Percentiles rank a stretch among this genome's conserved stretches.
phyloP scores from a whole-genome alignment of 2,888 invertebrate species.

The Amphimallon solstitiale region DNA sequence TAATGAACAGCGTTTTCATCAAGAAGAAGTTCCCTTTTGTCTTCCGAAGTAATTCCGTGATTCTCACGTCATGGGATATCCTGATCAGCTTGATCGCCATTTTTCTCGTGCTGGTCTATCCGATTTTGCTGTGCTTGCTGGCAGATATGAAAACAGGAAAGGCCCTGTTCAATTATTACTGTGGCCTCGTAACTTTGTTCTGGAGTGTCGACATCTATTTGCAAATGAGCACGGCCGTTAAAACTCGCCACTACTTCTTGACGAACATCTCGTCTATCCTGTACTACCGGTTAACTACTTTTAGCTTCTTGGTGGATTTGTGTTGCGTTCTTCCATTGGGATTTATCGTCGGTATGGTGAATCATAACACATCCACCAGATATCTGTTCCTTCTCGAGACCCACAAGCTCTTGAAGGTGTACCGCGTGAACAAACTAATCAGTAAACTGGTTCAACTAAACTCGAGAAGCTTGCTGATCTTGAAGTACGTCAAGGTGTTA shows the following conservation, averaged over 20 bases:
- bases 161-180: not conserved
- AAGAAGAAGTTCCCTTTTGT: conserved; percentile 47
- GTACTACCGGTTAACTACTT: conserved; percentile 28
- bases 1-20: conserved; percentile 46
- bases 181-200: conserved; percentile 30
- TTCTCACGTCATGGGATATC: conserved; percentile 45
- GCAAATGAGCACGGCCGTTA: conserved; percentile 47
- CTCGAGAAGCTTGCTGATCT: not conserved
- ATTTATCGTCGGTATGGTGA: conserved; percentile 7
- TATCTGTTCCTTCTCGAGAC: conserved; percentile 20
- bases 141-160: not conserved
- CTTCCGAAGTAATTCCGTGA: conserved; percentile 48
- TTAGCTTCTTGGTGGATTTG: conserved; percentile 43
- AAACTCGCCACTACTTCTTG: conserved; percentile 39
- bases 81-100: conserved; percentile 36
- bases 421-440: conserved; percentile 6
- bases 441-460: conserved; percentile 15
- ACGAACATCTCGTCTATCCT: conserved; percentile 41
- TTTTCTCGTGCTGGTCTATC: conserved; percentile 12
- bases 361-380: not conserved
- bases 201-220: conserved; percentile 48
- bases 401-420: conserved; percentile 31
- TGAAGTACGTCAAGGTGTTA: conserved; percentile 17
- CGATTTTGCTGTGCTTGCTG: conserved; percentile 37
- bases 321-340: conserved; percentile 37